phyloP scores from a whole-genome alignment of 1,140 invertebrate genomes.

The Aporrectodea caliginosa region DNA sequence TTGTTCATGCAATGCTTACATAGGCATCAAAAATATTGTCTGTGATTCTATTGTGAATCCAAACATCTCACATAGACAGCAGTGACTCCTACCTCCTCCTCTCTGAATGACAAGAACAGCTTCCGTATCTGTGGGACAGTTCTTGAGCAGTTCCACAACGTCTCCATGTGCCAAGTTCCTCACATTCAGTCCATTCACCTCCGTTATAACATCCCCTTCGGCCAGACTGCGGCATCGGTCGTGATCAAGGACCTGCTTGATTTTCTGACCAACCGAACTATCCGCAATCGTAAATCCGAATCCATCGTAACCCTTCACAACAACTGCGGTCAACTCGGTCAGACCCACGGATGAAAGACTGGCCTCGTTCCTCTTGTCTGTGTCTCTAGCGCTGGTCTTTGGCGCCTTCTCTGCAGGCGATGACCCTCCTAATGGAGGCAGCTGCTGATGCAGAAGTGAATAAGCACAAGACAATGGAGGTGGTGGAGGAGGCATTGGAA shows the following conservation, averaged over 20 bases:
- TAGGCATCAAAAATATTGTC: too few relatives aligned
- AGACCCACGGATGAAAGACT: too few relatives aligned
- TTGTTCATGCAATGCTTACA: too few relatives aligned
- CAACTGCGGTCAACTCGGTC: too few relatives aligned
- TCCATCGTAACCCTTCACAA: constrained; percentile 56
- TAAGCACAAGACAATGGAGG: too few relatives aligned
- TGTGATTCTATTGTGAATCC: too few relatives aligned
- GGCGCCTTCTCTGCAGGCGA: too few relatives aligned
- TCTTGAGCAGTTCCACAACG: constrained; percentile 92
- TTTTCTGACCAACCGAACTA: constrained; percentile 59
- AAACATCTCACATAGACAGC: too few relatives aligned
- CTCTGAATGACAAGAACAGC: constrained; percentile 81
- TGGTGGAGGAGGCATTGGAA: background rate
- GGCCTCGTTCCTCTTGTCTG: too few relatives aligned
- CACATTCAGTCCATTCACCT: constrained; percentile 85
- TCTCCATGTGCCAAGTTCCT: constrained; percentile 80
- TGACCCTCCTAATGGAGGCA: too few relatives aligned
- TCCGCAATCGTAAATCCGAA: constrained; percentile 99
- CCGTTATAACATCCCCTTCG: constrained; percentile 91
- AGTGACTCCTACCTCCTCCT: constrained; percentile 54
- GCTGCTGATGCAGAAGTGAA: too few relatives aligned
- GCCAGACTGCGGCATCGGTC: constrained; percentile 85
- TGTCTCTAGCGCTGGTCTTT: too few relatives aligned
- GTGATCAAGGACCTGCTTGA: constrained; percentile 93
- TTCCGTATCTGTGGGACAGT: constrained; percentile 81